Evolutionary conservation across 2,113 vertebrate genomes (phyloP).

Genomic region (Chitala chitala): DNA sequence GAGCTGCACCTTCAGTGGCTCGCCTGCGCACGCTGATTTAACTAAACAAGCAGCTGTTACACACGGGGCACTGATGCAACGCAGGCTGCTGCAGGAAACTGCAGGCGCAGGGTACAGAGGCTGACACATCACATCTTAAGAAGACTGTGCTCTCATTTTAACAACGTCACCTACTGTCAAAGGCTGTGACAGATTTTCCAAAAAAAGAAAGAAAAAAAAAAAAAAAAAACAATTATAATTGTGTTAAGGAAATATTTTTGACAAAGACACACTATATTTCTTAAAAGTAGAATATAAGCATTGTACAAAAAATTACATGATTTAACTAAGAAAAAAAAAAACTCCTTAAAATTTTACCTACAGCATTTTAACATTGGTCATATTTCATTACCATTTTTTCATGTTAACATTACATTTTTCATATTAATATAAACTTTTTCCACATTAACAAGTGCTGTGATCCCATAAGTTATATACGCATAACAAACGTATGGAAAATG

Average conservation of each 20-base stretch:
- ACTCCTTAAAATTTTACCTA: slow-evolving; percentile 20
- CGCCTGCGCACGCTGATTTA: slow-evolving; percentile 26
- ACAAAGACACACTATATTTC: neutral
- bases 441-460: no score
- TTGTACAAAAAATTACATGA: slow-evolving; percentile 55
- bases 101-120: neutral
- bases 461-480: slow-evolving; percentile 58
- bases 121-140: no score
- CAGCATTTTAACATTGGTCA: no score
- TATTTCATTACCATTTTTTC: no score
- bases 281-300: neutral
- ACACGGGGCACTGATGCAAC: slow-evolving; percentile 59
- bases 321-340: no score
- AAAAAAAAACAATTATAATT: neutral
- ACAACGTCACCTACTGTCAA: slow-evolving; percentile 45
- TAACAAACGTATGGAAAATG: slow-evolving; percentile 60
- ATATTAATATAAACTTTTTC: no score
- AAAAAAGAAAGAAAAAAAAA: slow-evolving; percentile 42
- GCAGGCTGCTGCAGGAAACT: slow-evolving; percentile 53
- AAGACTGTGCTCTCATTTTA: slow-evolving; percentile 21
- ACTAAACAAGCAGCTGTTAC: slow-evolving; percentile 47
- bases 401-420: no score
- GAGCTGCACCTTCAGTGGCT: slow-evolving; percentile 34
- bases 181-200: neutral
- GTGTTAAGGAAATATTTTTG: neutral